Base-by-base conservation (phyloP, 2,113 vertebrate genomes). In the Sprattus sprattus region DNA sequence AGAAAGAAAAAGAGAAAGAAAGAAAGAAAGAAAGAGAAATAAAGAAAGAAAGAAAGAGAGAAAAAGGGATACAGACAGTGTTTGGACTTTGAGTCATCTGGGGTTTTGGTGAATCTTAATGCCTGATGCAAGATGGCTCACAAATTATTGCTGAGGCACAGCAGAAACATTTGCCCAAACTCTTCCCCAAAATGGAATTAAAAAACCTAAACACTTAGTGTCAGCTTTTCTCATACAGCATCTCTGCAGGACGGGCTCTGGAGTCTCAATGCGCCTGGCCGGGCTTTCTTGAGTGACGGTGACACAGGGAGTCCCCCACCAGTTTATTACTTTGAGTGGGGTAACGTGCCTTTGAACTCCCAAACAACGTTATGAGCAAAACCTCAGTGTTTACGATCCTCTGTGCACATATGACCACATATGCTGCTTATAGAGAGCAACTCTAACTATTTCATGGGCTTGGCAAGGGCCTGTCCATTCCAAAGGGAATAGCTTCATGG, bases 21-120 rank as follows among this genome's bases (percentile, higher is more conserved):
- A 84, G 28, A 81, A n/a, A 6, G 82, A 15, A 3, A 6, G 84
- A 82, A 71, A 75, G 45, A 28, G 45, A n/a, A 45, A 64, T 78
- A 71, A 44, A 39, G 39, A 39, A 39, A 39, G 39, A 39, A 39
- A 39, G 39, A 39, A 39, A 39, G 39, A 39, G 39, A 39, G 39
- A 39, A 7, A 39, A 15, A 87, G 20, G 71, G 25, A 82, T 22
- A 84, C 45, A 78, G 57, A 25, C 47, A 84, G 86, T 8, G 47
- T 11, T 49, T n/a, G 18, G 54, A 22, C 6, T 64, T 64, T n/a
- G 22, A 64, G n/a, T 22, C 20, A 22, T 25, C 57, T 64, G 57
- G 22, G 57, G 57, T 64, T 64, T 64, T 64, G 57, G 57, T 64
- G 9, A 64, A 9, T 64, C 57, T 64, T 64, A 64, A 64, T 64